These are phyloP conservation scores for Conomelus anceps DNA, from an alignment of 2,888 invertebrate species.

Conservation along the genomic window DNA sequence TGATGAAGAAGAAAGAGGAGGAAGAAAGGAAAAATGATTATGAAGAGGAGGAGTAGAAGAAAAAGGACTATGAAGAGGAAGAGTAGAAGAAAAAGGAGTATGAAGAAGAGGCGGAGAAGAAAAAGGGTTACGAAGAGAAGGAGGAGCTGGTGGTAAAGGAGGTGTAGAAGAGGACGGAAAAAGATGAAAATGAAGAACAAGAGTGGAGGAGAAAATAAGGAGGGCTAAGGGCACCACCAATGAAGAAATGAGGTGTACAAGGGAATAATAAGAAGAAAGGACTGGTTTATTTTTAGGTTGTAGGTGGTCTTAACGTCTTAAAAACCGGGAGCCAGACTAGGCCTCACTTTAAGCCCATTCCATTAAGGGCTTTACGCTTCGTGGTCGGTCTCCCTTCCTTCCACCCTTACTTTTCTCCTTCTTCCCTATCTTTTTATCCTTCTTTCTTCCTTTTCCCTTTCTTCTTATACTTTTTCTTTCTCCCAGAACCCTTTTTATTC, in stretches of 20 bases:
- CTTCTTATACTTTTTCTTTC: not conserved
- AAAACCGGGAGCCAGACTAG: not conserved
- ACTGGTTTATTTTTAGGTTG: not conserved
- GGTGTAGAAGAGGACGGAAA: not conserved
- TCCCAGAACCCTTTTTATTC: not conserved
- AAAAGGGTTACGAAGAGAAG: too few species aligned
- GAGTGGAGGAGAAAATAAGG: not conserved
- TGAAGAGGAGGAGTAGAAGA: too few species aligned
- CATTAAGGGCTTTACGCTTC: not conserved
- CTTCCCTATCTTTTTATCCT: not conserved
- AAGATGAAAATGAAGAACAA: not conserved
- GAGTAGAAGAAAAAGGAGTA: too few species aligned
- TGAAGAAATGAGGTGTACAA: not conserved
- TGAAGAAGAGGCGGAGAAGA: too few species aligned
- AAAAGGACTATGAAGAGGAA: too few species aligned
- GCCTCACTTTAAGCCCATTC: not conserved
- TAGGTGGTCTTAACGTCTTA: not conserved
- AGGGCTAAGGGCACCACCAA: too few species aligned
- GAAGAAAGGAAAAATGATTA: too few species aligned
- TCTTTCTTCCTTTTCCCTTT: not conserved
- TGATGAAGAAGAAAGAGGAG: too few species aligned
- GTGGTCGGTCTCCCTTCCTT: not conserved
- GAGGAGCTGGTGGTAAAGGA: not conserved
- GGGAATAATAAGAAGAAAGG: not conserved
- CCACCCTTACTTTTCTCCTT: not conserved